These are phyloP conservation scores for Epizoanthus rinbou DNA, from an alignment of 92 coral and sea anemone species.

Conservation along the genomic window DNA sequence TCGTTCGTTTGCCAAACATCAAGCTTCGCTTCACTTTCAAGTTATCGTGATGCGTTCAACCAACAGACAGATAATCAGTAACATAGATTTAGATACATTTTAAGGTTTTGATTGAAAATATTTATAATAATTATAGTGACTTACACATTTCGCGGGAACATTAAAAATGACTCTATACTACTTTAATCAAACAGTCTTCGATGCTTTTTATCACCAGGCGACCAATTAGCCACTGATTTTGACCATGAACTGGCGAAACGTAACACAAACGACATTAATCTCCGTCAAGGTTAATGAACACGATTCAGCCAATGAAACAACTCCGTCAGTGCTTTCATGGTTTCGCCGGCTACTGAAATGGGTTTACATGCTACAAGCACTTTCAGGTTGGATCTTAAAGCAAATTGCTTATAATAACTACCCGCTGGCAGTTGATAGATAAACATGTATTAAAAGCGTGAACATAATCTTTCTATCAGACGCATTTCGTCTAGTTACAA, in stretches of 20 bases:
- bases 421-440: not conserved
- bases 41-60: not conserved
- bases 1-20: not conserved
- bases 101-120: not conserved
- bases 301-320: not conserved
- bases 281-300: constrained; percentile 8
- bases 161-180: not conserved
- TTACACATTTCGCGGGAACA: not conserved
- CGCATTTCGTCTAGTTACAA: no score
- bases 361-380: not conserved
- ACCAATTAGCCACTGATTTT: not conserved
- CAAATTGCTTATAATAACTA: not conserved
- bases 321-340: not conserved
- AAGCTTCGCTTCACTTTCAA: not conserved
- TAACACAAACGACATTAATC: not conserved
- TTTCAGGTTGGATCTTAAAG: not conserved
- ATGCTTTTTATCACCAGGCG: constrained; percentile 25
- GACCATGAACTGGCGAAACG: not conserved
- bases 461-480: no score
- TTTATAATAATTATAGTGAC: no score
- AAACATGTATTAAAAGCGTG: no score
- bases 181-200: constrained; percentile 6
- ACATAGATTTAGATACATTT: not conserved
- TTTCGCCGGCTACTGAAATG: not conserved
- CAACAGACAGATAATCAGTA: not conserved